Evolutionary conservation across 2,113 vertebrate species (phyloP).

Genomic region (Triplophysa tibetana): DNA sequence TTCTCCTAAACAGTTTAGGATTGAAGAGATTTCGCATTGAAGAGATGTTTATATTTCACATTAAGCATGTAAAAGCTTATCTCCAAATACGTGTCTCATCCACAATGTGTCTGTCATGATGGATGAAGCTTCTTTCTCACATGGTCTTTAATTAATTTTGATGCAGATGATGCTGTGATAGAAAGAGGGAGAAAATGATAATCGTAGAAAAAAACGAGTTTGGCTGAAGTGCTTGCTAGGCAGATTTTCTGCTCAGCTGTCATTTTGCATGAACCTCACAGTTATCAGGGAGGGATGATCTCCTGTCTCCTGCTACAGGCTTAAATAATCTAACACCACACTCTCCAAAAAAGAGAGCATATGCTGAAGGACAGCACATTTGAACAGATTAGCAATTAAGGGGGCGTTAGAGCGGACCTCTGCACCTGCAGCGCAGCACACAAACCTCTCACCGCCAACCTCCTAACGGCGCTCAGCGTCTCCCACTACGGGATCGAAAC

Average conservation of each 20-base stretch:
- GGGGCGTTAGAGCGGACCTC: conserved; percentile 19
- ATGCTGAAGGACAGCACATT: conserved; percentile 61
- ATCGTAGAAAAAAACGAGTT: conserved; percentile 4
- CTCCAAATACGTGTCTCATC: conserved; percentile 44
- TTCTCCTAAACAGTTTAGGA: background rate
- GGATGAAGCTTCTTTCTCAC: conserved; percentile 64
- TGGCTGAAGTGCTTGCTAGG: conserved; percentile 62
- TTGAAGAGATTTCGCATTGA: conserved; percentile 4
- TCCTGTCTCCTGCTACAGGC: conserved; percentile 59
- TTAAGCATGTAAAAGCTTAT: background rate
- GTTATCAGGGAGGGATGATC: conserved; percentile 63
- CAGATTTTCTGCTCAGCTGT: conserved; percentile 59
- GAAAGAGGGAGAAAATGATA: background rate
- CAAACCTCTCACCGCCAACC: background rate
- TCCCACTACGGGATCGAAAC: background rate
- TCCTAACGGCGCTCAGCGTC: background rate
- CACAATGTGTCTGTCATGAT: conserved; percentile 63
- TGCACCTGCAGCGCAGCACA: conserved; percentile 13
- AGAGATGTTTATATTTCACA: conserved; percentile 59
- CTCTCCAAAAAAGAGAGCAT: conserved; percentile 53
- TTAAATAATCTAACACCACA: conserved; percentile 63
- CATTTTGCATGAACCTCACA: conserved; percentile 65
- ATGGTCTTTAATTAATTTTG: conserved; percentile 72
- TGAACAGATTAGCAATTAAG: conserved; percentile 72
- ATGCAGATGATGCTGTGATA: conserved; percentile 54